These are phyloP conservation scores for Erinaceus europaeus DNA, from an alignment of 2,113 vertebrate genomes.

Conservation along the genomic window DNA sequence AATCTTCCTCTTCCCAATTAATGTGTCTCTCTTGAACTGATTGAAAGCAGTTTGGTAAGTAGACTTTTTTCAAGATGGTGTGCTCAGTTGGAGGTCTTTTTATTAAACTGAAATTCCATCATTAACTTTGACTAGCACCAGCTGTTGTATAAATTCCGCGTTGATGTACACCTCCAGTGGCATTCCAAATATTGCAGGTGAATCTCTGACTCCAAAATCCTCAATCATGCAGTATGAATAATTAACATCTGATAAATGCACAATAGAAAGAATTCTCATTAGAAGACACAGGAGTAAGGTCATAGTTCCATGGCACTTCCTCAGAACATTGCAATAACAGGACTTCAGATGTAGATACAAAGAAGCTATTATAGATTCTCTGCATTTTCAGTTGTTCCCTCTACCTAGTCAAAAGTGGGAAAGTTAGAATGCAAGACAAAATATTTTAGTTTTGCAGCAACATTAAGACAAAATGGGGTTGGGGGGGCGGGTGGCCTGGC, in stretches of 20 bases:
- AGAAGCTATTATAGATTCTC: background rate
- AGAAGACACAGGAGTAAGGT: slow-evolving; percentile 21
- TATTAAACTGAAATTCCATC: slow-evolving; percentile 71
- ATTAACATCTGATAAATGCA: slow-evolving; percentile 65
- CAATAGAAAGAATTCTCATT: slow-evolving; percentile 47
- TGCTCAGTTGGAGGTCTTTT: slow-evolving; percentile 71
- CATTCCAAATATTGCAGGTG: slow-evolving; percentile 67
- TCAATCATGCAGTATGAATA: slow-evolving; percentile 64
- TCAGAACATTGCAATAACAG: slow-evolving; percentile 8
- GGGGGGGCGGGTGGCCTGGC: too few species aligned
- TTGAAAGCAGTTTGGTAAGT: slow-evolving; percentile 71
- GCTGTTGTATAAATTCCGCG: slow-evolving; percentile 68
- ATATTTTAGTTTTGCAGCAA: slow-evolving; percentile 12
- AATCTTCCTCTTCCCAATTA: slow-evolving; percentile 68
- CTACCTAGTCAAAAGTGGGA: background rate
- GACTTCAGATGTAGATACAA: background rate
- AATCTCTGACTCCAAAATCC: slow-evolving; percentile 53
- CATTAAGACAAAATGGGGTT: background rate
- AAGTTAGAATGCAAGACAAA: background rate
- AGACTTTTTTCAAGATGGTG: slow-evolving; percentile 71
- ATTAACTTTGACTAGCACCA: slow-evolving; percentile 69
- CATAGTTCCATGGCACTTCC: background rate
- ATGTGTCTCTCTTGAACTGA: slow-evolving; percentile 74
- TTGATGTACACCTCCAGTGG: slow-evolving; percentile 56
- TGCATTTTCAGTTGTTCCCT: slow-evolving; percentile 19